phyloP scores from a whole-genome alignment of 2,888 invertebrate genomes.

The Steinernema carpocapsae region DNA sequence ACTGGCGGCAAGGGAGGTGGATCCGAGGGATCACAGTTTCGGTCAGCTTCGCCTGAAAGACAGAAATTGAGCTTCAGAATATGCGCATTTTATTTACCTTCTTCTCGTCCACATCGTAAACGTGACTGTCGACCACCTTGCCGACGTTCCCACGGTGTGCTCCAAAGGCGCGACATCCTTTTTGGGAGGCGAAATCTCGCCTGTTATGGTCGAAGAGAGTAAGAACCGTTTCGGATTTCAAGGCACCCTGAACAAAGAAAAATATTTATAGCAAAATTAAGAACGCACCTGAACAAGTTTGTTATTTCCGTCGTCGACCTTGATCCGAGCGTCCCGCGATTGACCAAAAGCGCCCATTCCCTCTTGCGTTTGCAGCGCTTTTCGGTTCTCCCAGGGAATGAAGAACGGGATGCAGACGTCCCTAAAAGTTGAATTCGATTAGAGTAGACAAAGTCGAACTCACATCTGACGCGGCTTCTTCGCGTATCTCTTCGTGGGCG shows the following conservation, averaged over 20 bases:
- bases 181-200: slow-evolving; percentile 43
- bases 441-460: slow-evolving; percentile 36
- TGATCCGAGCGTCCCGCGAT: slow-evolving; percentile 48
- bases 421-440: slow-evolving; percentile 39
- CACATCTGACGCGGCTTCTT: slow-evolving; percentile 58
- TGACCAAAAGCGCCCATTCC: slow-evolving; percentile 66
- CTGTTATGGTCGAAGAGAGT: slow-evolving; percentile 56
- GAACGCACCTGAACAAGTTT: slow-evolving; percentile 29
- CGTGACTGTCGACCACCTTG: slow-evolving; percentile 60
- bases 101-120: slow-evolving; percentile 46
- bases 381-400: slow-evolving; percentile 54
- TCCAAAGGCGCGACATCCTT: slow-evolving; percentile 59
- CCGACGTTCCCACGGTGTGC: slow-evolving; percentile 52
- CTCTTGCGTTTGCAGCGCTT: slow-evolving; percentile 47
- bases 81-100: neutral
- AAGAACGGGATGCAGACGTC: slow-evolving; percentile 60
- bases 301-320: slow-evolving; percentile 37
- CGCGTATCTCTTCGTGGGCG: slow-evolving; percentile 58
- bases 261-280: neutral
- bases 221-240: slow-evolving; percentile 62
- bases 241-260: slow-evolving; percentile 49
- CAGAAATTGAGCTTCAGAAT: neutral
- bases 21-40: slow-evolving; percentile 29
- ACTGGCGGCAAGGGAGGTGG: slow-evolving; percentile 13
- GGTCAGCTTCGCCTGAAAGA: slow-evolving; percentile 24